These are phyloP conservation scores for Hapalemur alaotrensis DNA, from an alignment of 2,797 vertebrate species.

Conservation along the genomic window DNA sequence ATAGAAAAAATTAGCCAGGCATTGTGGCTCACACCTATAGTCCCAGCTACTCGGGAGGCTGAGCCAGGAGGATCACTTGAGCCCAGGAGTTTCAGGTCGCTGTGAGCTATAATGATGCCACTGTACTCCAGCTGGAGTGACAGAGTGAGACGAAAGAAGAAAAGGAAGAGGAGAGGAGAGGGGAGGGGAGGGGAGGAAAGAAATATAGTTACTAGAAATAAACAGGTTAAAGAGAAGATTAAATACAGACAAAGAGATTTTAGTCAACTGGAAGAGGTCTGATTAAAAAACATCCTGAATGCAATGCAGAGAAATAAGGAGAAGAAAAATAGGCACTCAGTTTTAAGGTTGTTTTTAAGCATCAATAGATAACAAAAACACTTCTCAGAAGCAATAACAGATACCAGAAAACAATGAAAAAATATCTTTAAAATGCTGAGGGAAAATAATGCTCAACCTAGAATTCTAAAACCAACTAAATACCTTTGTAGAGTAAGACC, in stretches of 20 bases:
- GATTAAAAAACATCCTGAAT: not conserved
- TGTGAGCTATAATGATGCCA: no score
- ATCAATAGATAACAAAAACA: not conserved
- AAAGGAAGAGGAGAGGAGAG: no score
- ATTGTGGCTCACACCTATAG: no score
- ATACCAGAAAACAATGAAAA: constrained; percentile 7
- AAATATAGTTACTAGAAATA: constrained; percentile 15
- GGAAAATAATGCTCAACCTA: not conserved
- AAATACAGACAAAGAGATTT: not conserved
- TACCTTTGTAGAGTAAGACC: constrained; percentile 24
- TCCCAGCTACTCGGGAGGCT: no score
- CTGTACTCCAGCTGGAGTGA: no score
- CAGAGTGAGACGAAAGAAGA: no score
- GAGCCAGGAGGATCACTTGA: no score
- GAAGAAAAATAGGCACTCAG: not conserved
- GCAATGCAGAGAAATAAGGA: not conserved
- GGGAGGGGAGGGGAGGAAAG: not conserved
- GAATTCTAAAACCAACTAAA: not conserved
- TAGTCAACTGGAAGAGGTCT: not conserved
- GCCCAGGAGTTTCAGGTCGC: no score
- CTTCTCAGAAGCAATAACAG: not conserved
- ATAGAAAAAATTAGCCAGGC: no score
- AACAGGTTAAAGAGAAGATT: not conserved
- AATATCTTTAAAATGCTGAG: not conserved
- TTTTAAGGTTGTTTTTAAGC: constrained; percentile 12